A percentile compares a stretch with the other conserved stretches of the same genome.
Evolutionary conservation across 2,797 vertebrate genomes (phyloP).

Genomic region (Lithobates sylvaticus): DNA sequence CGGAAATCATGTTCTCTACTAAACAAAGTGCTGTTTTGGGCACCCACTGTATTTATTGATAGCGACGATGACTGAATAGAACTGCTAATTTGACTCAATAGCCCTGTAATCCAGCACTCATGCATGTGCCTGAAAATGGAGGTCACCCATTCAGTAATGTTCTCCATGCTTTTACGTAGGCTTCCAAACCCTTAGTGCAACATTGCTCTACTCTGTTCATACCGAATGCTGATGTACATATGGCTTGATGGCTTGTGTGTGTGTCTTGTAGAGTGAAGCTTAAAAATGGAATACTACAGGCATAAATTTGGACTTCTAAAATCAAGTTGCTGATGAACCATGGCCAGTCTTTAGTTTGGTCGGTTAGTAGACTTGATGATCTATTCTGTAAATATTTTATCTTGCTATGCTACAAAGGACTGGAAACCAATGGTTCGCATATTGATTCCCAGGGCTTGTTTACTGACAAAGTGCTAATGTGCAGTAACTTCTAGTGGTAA

Average conservation of each 20-base stretch:
- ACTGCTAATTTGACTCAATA: constrained; percentile 67
- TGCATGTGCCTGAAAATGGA: constrained; percentile 79
- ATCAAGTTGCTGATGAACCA: neutral
- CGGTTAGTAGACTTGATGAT: too few species aligned
- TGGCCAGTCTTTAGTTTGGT: neutral
- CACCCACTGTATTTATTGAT: constrained; percentile 78
- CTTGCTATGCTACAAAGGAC: constrained; percentile 10
- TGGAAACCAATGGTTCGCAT: neutral
- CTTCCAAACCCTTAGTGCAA: constrained; percentile 61
- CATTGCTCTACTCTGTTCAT: constrained; percentile 31
- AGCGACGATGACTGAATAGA: constrained; percentile 70
- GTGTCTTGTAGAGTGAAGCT: neutral
- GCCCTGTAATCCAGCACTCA: constrained; percentile 75
- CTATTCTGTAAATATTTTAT: neutral
- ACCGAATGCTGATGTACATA: neutral
- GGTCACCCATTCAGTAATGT: constrained; percentile 63
- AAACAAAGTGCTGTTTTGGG: constrained; percentile 66
- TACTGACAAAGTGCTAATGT: neutral
- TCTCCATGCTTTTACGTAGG: constrained; percentile 68
- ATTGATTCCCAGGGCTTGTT: neutral
- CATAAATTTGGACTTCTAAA: neutral
- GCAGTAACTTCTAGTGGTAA: neutral
- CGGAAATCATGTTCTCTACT: constrained; percentile 4
- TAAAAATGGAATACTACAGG: neutral
- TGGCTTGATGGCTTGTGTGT: neutral